Conservation (phyloP, 1,140 invertebrate species). For the Penaeus indicus region DNA sequence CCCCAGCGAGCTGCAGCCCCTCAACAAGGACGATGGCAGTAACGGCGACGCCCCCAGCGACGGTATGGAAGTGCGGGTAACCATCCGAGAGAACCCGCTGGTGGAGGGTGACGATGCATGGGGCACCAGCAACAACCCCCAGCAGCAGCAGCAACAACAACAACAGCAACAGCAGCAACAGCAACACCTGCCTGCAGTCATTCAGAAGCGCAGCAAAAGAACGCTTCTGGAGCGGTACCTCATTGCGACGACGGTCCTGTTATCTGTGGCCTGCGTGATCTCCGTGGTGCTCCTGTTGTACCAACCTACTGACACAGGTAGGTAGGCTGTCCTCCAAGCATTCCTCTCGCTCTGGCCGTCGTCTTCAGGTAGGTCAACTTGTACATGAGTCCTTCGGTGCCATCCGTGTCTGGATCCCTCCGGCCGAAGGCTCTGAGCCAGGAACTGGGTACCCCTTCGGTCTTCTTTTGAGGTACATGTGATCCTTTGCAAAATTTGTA, state of each 20-base stretch:
- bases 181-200: neutral
- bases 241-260: no score
- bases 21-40: slow-evolving; percentile 33
- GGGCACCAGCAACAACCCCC: slow-evolving; percentile 18
- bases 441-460: no score
- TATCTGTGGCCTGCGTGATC: neutral
- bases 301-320: neutral
- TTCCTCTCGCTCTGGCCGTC: slow-evolving; percentile 33
- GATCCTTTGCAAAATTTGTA: no score
- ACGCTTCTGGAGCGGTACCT: no score
- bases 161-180: slow-evolving; percentile 45
- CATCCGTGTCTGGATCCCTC: no score
- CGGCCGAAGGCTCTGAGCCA: no score
- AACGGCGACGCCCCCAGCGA: slow-evolving; percentile 39
- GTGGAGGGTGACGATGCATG: slow-evolving; percentile 25
- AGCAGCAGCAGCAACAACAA: slow-evolving; percentile 30
- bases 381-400: no score
- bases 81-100: slow-evolving; percentile 56
- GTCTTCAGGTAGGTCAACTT: slow-evolving; percentile 37
- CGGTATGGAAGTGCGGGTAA: slow-evolving; percentile 44
- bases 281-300: slow-evolving; percentile 29
- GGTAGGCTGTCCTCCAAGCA: slow-evolving; percentile 31
- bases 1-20: slow-evolving; percentile 51
- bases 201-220: no score
- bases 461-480: no score